phyloP scores from a whole-genome alignment of 1,140 invertebrate species.

The Pentalonia nigronervosa region DNA sequence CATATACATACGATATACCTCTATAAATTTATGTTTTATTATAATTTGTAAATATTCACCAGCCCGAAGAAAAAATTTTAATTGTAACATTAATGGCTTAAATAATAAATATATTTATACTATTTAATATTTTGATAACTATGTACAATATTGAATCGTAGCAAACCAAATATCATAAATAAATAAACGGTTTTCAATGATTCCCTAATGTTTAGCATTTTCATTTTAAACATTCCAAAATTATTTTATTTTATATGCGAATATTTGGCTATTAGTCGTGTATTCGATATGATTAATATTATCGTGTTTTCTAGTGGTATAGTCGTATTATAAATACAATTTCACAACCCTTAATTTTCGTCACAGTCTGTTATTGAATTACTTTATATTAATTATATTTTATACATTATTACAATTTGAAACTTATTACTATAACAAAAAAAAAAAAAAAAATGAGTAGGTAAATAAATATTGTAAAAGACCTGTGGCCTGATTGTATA shows the following conservation, averaged over 20 bases:
- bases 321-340: slow-evolving; percentile 44
- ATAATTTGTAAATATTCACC: neutral
- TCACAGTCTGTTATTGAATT: slow-evolving; percentile 54
- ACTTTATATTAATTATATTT: slow-evolving; percentile 44
- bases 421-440: slow-evolving; percentile 32
- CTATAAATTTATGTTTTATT: neutral
- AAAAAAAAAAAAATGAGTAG: neutral
- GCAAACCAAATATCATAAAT: neutral
- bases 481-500: neutral
- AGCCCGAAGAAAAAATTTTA: neutral
- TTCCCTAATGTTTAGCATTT: neutral
- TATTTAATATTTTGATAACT: neutral
- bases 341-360: slow-evolving; percentile 58
- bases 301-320: slow-evolving; percentile 16
- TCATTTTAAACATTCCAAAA: neutral
- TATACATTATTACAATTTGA: slow-evolving; percentile 37
- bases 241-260: slow-evolving; percentile 1
- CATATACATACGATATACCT: neutral
- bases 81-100: neutral
- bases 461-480: neutral
- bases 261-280: slow-evolving; percentile 13
- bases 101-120: slow-evolving; percentile 7
- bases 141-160: neutral
- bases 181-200: neutral
- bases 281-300: slow-evolving; percentile 50